Percentiles rank a stretch among this genome's conserved stretches.
Evolutionary conservation across 37 sponge, comb jelly and placozoan genomes (phyloP).

Genomic region (Cliona cf. orientalis): DNA sequence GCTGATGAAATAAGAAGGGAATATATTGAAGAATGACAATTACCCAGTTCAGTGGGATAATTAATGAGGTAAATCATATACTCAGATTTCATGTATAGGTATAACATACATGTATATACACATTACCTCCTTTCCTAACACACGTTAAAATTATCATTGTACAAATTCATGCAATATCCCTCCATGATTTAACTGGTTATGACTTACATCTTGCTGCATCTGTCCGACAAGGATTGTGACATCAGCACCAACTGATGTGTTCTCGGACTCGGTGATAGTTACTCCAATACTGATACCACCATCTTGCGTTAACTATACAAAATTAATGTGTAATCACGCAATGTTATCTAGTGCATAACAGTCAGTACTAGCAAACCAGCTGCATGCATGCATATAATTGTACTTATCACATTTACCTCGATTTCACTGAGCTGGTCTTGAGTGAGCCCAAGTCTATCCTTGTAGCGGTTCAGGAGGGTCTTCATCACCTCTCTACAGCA

Average conservation of each 20-base stretch:
- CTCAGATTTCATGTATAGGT: background rate
- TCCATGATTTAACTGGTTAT: too few relatives aligned
- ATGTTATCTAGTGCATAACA: background rate
- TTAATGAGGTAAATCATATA: background rate
- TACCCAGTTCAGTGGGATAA: too few relatives aligned
- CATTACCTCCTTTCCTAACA: too few relatives aligned
- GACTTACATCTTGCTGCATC: conserved; percentile 51
- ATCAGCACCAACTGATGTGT: conserved; percentile 27
- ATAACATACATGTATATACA: background rate
- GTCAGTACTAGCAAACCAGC: too few relatives aligned
- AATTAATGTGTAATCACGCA: background rate
- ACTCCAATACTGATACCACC: conserved; percentile 49
- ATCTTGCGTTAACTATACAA: conserved; percentile 7
- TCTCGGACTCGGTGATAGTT: background rate
- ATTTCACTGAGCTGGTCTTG: conserved; percentile 32
- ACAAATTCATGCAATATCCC: too few relatives aligned
- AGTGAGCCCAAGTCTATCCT: background rate
- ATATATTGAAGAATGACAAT: too few relatives aligned
- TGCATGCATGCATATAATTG: too few relatives aligned
- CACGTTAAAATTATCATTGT: too few relatives aligned
- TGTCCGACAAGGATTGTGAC: conserved; percentile 39
- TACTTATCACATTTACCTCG: background rate
- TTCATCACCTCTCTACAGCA: conserved; percentile 10
- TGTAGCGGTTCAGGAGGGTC: conserved; percentile 11
- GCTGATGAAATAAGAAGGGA: too few relatives aligned